phyloP scores from a whole-genome alignment of 1,140 invertebrate species.

The Andrena cerasifolii region DNA sequence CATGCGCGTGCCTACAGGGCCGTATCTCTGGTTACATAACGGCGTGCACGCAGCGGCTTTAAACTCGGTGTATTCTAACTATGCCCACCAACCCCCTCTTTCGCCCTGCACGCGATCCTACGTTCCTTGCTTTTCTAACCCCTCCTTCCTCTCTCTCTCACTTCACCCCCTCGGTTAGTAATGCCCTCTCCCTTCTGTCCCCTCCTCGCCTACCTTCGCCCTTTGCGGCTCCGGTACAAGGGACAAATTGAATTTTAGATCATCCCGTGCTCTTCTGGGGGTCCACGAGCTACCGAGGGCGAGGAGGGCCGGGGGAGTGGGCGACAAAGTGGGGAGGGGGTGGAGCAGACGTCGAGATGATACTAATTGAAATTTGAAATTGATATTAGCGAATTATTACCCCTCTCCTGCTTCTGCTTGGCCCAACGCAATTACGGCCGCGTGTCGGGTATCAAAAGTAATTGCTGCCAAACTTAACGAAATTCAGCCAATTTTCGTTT shows the following conservation, averaged over 20 bases:
- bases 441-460: slow-evolving; percentile 79
- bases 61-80: slow-evolving; percentile 62
- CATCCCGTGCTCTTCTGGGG: slow-evolving; percentile 77
- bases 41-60: slow-evolving; percentile 68
- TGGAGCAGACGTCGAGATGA: slow-evolving; percentile 79
- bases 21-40: slow-evolving; percentile 66
- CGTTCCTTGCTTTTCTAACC: slow-evolving; percentile 15
- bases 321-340: slow-evolving; percentile 11
- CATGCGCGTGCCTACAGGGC: slow-evolving; percentile 69
- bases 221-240: slow-evolving; percentile 73
- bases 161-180: background rate
- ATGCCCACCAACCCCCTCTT: slow-evolving; percentile 3
- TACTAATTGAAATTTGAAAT: slow-evolving; percentile 84
- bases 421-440: slow-evolving; percentile 78
- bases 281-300: slow-evolving; percentile 56
- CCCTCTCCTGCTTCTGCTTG: slow-evolving; percentile 68
- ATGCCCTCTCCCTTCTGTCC: background rate
- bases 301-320: slow-evolving; percentile 28
- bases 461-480: slow-evolving; percentile 77
- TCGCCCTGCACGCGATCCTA: background rate
- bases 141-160: background rate
- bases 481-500: slow-evolving; percentile 72
- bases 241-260: slow-evolving; percentile 83
- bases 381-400: slow-evolving; percentile 83
- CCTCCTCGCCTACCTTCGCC: slow-evolving; percentile 52